A percentile compares a stretch with the other conserved stretches of the same genome.
phyloP scores from a whole-genome alignment of 1,140 invertebrate genomes.

The Littorina saxatilis region DNA sequence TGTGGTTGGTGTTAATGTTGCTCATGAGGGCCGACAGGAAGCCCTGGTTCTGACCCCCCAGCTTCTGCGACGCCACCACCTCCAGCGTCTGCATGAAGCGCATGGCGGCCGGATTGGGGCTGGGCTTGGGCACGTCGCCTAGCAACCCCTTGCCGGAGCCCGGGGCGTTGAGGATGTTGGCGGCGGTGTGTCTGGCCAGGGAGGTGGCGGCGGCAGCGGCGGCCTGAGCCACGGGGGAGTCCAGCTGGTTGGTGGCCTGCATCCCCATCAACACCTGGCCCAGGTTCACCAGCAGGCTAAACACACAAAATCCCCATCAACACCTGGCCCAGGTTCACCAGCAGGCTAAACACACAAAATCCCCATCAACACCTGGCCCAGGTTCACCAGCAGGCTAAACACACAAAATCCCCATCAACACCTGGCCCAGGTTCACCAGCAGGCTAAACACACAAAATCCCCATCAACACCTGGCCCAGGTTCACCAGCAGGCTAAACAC shows the following conservation, averaged over 20 bases:
- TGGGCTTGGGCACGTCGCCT: constrained; percentile 34
- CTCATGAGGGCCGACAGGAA: constrained; percentile 34
- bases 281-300: constrained; percentile 28
- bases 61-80: constrained; percentile 27
- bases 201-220: constrained; percentile 24
- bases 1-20: constrained; percentile 29
- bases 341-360: constrained; percentile 21
- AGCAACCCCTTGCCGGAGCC: constrained; percentile 46
- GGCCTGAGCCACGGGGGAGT: constrained; percentile 22
- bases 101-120: constrained; percentile 31
- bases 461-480: too few species aligned
- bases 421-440: constrained; percentile 34
- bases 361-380: constrained; percentile 32
- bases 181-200: constrained; percentile 3
- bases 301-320: constrained; percentile 1
- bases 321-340: constrained; percentile 33
- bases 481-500: too few species aligned
- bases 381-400: constrained; percentile 28
- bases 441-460: constrained; percentile 17
- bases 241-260: constrained; percentile 11
- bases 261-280: constrained; percentile 28
- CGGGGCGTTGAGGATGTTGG: constrained; percentile 12
- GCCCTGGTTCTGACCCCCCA: constrained; percentile 31
- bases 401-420: constrained; percentile 22
- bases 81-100: constrained; percentile 36